Evolutionary conservation across 2,888 invertebrate genomes (phyloP), one percentile per base, ranked within the genome.

Genomic region (Heliconius sara): DNA sequence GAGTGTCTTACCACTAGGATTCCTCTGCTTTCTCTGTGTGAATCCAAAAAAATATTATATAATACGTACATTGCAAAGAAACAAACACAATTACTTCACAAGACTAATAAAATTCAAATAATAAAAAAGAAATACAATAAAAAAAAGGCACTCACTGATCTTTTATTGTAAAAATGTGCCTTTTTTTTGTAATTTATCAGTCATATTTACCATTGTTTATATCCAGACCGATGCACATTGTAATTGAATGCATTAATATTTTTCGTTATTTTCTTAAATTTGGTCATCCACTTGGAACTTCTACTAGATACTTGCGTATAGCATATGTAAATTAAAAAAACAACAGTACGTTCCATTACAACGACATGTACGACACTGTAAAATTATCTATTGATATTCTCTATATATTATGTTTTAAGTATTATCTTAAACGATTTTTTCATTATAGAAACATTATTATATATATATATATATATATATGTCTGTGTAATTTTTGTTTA

Each of bases 391-490:
- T n/a, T 25, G 39, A 73, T 19, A 25, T 67, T 25, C 60, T 57
- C 47, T 79, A 25, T 76, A 60, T 65, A 52, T 52, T 57, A 66
- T 52, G 25, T 34, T 43, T 57, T 39, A 70, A 70, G 68, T 43
- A 25, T 80, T 80, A 81, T 80, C 82, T 78, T 80, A 79, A 79
- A 76, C 47, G 79, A 30, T 71, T 79, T 68, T 72, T 60, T 63
- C 77, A 81, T 80, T 83, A 81, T 47, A 73, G 70, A 76, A 75
- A 77, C 81, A 81, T 76, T 80, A 85, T 82, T 80, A 85, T 82
- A 84, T 79, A 82, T 80, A 84, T 82, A 22, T 80, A 81, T 10
- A 72, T 67, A 27, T 27, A 27, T 27, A 27, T 27, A 27, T 27
- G 27, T 27, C 2, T 27, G 27, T 27, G 27, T 27, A 27, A 27